Evolutionary conservation across 1,140 invertebrate species (phyloP).

Genomic region (Trichomalopsis sarcophagae): DNA sequence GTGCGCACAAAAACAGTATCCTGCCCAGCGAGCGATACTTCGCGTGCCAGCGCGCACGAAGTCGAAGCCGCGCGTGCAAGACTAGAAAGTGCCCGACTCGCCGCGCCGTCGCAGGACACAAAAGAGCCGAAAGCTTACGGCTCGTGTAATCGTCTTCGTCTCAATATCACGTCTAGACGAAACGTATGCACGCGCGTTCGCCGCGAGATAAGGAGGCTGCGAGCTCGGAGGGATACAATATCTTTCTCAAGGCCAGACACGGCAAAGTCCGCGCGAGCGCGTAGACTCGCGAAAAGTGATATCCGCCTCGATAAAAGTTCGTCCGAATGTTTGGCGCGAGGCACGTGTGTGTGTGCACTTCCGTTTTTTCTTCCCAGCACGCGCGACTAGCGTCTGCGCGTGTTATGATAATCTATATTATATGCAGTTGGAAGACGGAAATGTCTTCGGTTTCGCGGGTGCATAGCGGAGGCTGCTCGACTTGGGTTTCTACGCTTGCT

Average conservation of each 20-base stretch:
- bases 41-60: no score
- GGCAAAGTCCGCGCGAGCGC: not conserved
- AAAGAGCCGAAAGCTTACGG: not conserved
- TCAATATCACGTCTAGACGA: conserved; percentile 41
- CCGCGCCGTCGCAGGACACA: not conserved
- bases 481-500: not conserved
- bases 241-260: conserved; percentile 16
- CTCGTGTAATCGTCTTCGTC: not conserved
- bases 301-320: not conserved
- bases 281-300: conserved; percentile 30
- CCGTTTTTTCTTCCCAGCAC: not conserved
- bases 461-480: no score
- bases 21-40: no score
- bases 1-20: no score
- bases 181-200: conserved; percentile 36
- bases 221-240: conserved; percentile 14
- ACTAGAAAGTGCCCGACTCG: no score
- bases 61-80: no score
- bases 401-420: not conserved
- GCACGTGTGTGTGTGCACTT: not conserved
- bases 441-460: not conserved
- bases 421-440: not conserved
- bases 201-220: not conserved
- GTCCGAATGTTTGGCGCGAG: not conserved
- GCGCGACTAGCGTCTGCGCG: no score